Conservation (phyloP, 2,888 invertebrate species). For the Hydropsyche betteni region DNA sequence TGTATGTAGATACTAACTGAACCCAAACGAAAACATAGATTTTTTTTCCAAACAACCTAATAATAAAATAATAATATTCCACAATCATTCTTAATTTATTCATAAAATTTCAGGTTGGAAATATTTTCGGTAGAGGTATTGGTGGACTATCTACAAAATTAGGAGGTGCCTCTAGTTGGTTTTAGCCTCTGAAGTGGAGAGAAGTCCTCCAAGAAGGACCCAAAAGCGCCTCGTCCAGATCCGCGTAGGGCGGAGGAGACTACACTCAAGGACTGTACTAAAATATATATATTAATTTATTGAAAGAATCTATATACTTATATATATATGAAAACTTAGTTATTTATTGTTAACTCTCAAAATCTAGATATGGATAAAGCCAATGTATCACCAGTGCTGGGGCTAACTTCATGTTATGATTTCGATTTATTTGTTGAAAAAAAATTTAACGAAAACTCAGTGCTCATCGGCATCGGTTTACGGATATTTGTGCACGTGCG, state of each 20-base stretch:
- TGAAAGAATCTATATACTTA: no score
- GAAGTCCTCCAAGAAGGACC: neutral
- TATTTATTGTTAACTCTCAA: no score
- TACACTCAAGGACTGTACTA: conserved; percentile 21
- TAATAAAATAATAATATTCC: no score
- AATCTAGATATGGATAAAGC: no score
- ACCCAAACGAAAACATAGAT: no score
- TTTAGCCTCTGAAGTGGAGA: conserved; percentile 66
- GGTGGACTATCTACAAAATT: conserved; percentile 90
- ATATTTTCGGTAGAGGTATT: conserved; percentile 89
- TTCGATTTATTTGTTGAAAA: no score
- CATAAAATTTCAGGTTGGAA: conserved; percentile 73
- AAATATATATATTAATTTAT: neutral
- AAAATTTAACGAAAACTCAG: neutral
- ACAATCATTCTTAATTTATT: neutral
- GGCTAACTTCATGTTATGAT: no score
- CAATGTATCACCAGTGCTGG: no score
- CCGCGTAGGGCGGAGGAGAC: neutral
- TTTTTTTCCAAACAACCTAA: no score
- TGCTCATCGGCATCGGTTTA: neutral
- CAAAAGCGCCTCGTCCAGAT: neutral
- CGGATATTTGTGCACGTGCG: conserved; percentile 9
- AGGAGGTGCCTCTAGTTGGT: conserved; percentile 86
- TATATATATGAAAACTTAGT: neutral
- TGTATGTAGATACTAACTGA: no score